Evolutionary conservation across 2,797 vertebrate genomes (phyloP).

Genomic region (Adelosebastes latens): DNA sequence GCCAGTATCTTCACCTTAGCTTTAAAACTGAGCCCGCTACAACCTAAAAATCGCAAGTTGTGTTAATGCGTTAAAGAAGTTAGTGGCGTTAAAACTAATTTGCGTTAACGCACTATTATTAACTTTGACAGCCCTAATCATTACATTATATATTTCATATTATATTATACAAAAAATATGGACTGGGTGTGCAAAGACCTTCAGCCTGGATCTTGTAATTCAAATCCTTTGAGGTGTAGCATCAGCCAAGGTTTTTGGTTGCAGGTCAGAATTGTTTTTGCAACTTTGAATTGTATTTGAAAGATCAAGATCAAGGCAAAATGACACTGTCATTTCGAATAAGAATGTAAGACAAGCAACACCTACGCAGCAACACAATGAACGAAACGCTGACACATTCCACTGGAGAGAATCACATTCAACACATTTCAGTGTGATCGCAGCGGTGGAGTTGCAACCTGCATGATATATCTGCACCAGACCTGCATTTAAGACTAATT

Average conservation of each 20-base stretch:
- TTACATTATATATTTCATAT: no score
- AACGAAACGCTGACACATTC: background rate
- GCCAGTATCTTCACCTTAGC: no score
- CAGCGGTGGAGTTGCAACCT: background rate
- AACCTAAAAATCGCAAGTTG: no score
- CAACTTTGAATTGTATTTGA: background rate
- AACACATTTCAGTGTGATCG: background rate
- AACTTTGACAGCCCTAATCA: no score
- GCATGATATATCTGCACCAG: constrained; percentile 6
- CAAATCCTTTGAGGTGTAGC: background rate
- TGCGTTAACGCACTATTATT: no score
- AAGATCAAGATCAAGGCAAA: background rate
- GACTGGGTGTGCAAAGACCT: no score
- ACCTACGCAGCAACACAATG: background rate
- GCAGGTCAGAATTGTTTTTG: background rate
- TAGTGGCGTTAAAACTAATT: no score
- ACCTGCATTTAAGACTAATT: background rate
- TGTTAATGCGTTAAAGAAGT: no score
- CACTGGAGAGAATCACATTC: background rate
- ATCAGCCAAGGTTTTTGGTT: background rate
- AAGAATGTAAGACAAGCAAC: background rate
- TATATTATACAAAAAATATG: no score
- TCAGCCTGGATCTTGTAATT: background rate
- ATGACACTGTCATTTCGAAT: background rate
- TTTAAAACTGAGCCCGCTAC: no score